Base-by-base conservation (phyloP, 2,113 vertebrate genomes). In the Seriola aureovittata region DNA sequence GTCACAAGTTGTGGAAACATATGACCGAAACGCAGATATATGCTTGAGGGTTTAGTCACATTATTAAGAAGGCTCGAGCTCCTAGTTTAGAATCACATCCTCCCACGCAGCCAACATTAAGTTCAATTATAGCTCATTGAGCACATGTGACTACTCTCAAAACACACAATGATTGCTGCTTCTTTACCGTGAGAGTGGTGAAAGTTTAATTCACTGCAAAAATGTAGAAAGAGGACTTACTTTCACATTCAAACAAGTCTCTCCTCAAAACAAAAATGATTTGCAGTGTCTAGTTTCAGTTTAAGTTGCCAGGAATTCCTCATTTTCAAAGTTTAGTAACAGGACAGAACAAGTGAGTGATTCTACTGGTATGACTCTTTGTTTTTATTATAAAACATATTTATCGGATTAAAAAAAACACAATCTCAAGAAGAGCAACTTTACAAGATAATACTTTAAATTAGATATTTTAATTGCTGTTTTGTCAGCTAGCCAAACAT, bases 1-100 rank as follows among this genome's bases (percentile, higher is more conserved):
- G 88, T 93, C 92, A 94, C 91, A 84, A 65, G 86, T 59, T 88
- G 73, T 25, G 42, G 19, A 85, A 76, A 59, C 88, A 86, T 83
- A 72, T 90, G 92, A 92, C 86, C 19, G 52, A 81, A 84, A 85
- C 21, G 0, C 16, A 58, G 66, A 12, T 29, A 48, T 38, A 70
- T 34, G n/a, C 82, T 29, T 29, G 66, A 70, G 64, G 48, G 71
- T 84, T 23, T 32, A 52, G 71, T 82, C 63, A 71, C 34, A 21
- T 46, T 69, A 40, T n/a, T 29, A 36, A 69, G 8, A 82, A 66
- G 52, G 25, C 69, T 16, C 10, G 25, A 80, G 63, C 42, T 62
- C 10, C 9, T 23, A 13, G 9, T 69, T 79, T 19, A 77, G 70
- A 85, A 46, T 50, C 38, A 72, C 54, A 71, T 78, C 78, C 70